These are phyloP conservation scores for Galendromus occidentalis DNA, from an alignment of 1,140 invertebrate genomes.

Conservation along the genomic window DNA sequence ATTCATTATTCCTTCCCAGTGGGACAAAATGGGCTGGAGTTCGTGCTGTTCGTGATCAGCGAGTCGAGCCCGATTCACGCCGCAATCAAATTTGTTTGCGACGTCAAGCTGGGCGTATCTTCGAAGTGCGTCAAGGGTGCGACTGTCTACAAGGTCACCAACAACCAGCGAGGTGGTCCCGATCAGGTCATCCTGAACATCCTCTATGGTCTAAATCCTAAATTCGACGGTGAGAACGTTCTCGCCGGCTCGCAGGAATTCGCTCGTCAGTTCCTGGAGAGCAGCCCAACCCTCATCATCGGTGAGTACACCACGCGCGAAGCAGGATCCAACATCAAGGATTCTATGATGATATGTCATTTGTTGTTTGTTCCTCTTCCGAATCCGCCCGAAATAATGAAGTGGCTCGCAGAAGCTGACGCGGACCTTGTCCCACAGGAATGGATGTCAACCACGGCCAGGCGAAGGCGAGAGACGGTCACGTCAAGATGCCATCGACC, in stretches of 20 bases:
- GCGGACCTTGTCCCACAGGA: too few relatives aligned
- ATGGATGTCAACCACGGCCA: constrained; percentile 2
- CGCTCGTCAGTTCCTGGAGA: not conserved
- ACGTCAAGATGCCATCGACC: not conserved
- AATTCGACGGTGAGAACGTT: not conserved
- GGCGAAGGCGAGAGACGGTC: not conserved
- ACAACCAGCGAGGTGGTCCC: not conserved
- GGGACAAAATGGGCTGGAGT: not conserved
- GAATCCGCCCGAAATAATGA: too few relatives aligned
- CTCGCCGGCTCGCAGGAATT: not conserved
- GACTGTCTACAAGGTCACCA: not conserved
- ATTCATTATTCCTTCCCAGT: not conserved
- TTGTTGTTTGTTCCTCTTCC: too few relatives aligned
- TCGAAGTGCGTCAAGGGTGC: not conserved
- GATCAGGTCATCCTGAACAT: not conserved
- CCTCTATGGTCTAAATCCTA: not conserved
- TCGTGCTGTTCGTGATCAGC: not conserved
- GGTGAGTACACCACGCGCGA: not conserved
- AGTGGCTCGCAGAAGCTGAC: too few relatives aligned
- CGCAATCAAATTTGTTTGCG: not conserved
- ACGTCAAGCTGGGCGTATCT: not conserved
- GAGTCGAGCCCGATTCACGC: not conserved
- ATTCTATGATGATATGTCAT: not conserved
- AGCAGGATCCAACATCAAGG: not conserved
- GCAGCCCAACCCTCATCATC: not conserved